A percentile compares a stretch with the other conserved stretches of the same genome.
These are phyloP conservation scores for Pocillopora verrucosa DNA, from an alignment of 64 coral and sea anemone species.

Conservation along the genomic window DNA sequence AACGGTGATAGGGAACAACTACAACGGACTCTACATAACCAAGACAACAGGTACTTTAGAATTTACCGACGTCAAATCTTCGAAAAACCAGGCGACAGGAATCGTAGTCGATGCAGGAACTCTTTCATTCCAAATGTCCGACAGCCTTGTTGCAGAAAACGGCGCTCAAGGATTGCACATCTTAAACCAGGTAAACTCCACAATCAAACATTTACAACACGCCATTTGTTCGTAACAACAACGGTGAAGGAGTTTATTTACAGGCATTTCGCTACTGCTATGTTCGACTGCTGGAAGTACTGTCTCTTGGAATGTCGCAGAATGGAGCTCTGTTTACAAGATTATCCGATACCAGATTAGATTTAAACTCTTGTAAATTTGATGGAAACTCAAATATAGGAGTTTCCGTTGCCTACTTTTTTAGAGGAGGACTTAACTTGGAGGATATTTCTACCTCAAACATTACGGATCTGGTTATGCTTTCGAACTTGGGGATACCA, in stretches of 20 bases:
- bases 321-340: neutral
- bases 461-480: constrained; percentile 24
- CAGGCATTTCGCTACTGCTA: neutral
- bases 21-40: neutral
- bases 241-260: neutral
- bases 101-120: neutral
- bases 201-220: neutral
- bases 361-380: constrained; percentile 11
- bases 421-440: neutral
- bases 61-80: neutral
- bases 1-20: neutral
- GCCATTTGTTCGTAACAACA: neutral
- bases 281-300: neutral
- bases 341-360: neutral
- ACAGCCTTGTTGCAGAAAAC: neutral
- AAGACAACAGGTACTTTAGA: neutral
- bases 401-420: neutral
- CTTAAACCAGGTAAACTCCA: constrained; percentile 18
- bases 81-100: constrained; percentile 7
- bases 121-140: neutral
- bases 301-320: neutral
- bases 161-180: neutral
- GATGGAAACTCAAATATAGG: constrained; percentile 41
- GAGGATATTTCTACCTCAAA: constrained; percentile 12
- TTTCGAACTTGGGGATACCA: constrained; percentile 16